Percentiles rank a stretch among this genome's conserved stretches.
Conservation (phyloP, 2,888 invertebrate species). For the Synergus umbraculus region DNA sequence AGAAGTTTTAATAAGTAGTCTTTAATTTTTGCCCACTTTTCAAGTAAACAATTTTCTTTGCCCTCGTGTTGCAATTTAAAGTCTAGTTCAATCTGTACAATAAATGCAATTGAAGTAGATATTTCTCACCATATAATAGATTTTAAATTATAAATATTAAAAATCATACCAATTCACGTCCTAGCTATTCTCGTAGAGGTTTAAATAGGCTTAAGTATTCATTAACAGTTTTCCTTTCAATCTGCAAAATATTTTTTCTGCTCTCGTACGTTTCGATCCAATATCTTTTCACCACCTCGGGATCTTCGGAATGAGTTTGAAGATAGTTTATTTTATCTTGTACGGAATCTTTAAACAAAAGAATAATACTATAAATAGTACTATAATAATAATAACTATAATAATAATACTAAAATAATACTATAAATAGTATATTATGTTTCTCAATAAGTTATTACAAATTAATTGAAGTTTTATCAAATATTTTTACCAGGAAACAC, state of each 20-base stretch:
- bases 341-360: too few species aligned
- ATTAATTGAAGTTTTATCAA: not conserved
- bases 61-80: not conserved
- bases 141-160: not conserved
- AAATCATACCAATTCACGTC: not conserved
- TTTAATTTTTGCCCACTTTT: not conserved
- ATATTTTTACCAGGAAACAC: not conserved
- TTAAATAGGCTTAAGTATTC: not conserved
- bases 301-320: not conserved
- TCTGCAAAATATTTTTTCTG: not conserved
- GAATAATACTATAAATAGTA: not conserved
- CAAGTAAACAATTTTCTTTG: constrained; percentile 5
- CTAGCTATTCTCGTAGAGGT: not conserved
- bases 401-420: constrained; percentile 4
- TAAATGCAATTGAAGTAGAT: not conserved
- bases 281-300: not conserved
- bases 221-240: not conserved
- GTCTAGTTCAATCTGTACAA: constrained; percentile 16
- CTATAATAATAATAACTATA: too few species aligned
- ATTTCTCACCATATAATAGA: not conserved
- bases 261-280: not conserved
- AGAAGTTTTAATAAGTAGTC: not conserved
- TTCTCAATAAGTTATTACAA: not conserved
- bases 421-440: not conserved
- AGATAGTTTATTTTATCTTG: too few species aligned